Base-by-base conservation (phyloP, 64 coral and sea anemone species). In the Stichodactyla mertensii region DNA sequence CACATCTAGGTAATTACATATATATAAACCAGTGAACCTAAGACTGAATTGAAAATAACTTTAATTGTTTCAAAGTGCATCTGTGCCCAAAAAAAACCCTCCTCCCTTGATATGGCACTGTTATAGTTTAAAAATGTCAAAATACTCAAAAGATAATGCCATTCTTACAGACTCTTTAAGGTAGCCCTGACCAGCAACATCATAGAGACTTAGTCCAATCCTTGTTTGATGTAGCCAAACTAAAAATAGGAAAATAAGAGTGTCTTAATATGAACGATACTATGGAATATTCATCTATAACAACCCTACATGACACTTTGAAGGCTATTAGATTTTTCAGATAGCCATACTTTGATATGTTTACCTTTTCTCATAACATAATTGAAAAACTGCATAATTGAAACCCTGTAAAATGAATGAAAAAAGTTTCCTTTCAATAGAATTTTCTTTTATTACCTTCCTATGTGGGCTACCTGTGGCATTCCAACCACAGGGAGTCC, bases 301-400 rank as follows among this genome's bases (percentile, higher is more conserved):
- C 36, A 45, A 45, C 3, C 36, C 3, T 45, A 45, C 36, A 45
- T 45, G 36, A 45, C 36, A 45, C 36, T 45, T 45, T 45, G 36
- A 45, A 45, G 36, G 36, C 36, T 45, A 45, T 45, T 45, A 45
- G 36, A 45, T 45, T 45, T 45, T 59, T 55, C 20, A 87, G 18
- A 52, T 14, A 86, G 18, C 1, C 57, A 12, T 86, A 8, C 18
- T 59, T 67, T 19, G 53, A 53, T 60, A 20, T 66, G 51, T 84
- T 52, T 77, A 98, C 96, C 96, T 98, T 98, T 98, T 54, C 96
- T 87, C 96, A 98, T 98, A 4, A 98, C 96, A 88, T 98, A 98
- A 54, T 98, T 98, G 64, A 98, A 98, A 85, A 98, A 98, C 90
- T 98, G 96, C 96, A 98, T 98, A 6, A 98, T 98, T 7, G 96